Base-by-base conservation (phyloP, 2,797 vertebrate genomes). In the Rhincodon typus region DNA sequence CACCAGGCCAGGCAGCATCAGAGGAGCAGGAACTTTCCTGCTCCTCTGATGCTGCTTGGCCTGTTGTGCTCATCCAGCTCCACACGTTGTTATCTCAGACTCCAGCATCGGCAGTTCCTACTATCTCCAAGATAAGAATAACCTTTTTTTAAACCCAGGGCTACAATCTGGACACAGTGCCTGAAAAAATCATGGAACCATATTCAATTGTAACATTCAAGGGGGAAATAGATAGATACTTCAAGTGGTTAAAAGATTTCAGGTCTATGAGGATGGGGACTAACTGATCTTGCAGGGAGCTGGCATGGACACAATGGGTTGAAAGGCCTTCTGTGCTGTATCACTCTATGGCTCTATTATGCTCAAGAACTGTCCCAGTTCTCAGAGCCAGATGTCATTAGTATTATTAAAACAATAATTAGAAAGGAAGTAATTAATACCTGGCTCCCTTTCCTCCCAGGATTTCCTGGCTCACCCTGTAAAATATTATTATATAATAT, bases 391-490 rank as follows among this genome's bases (percentile, higher is more conserved):
- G 70, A 77, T 53, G 70, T 25, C 70, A 95, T 3, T 74, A 17
- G 46, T 4, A 46, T 95, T 77, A 72, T 57, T n/a, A 53, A 77
- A 72, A 57, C 4, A 95, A 77, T 13, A 57, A 53, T 21, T 15
- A 30, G 46, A 50, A 77, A 53, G 94, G 46, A 74, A 72, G 69
- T 34, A 77, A 34, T 72, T 50, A 77, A 77, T 97, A 98, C 98
- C 97, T 97, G 97, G 79, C 94, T 19, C 96, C 98, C 98, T 96
- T 96, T 96, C 6, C 96, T 8, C 38, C 97, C 98, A 0, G 96
- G 3, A 84, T 97, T 97, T 96, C 98, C 98, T 86, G 95, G 74
- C 17, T 98, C 97, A 5, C 98, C 98, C 98, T 98, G 84, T 95
- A 96, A 97, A 19, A 87, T 77, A 95, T 77, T 21, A 95, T 95